These are phyloP conservation scores for Tragelaphus strepsiceros DNA, from an alignment of 2,113 vertebrate species.

Conservation along the genomic window DNA sequence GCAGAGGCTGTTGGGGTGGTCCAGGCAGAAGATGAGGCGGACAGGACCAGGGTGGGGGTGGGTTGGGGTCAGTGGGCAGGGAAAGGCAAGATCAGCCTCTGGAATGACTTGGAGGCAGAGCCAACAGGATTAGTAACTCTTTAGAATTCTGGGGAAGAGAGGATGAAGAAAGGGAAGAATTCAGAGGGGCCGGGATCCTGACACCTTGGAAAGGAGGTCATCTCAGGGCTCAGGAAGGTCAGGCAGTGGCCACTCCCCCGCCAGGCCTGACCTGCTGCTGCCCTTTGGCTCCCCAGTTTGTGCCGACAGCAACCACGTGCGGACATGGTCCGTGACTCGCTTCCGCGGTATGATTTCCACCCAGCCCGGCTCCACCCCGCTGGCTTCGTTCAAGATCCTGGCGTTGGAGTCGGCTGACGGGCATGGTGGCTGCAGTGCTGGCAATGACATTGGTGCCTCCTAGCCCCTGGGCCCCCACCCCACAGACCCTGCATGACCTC, in stretches of 20 bases:
- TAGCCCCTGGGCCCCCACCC: not conserved
- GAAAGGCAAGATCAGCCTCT: not conserved
- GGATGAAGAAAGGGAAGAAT: not conserved
- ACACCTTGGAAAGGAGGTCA: not conserved
- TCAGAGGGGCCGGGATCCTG: too few species aligned
- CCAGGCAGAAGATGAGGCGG: not conserved
- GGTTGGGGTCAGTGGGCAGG: not conserved
- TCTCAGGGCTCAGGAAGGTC: not conserved
- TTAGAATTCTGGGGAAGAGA: not conserved
- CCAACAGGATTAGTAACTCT: not conserved
- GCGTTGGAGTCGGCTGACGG: constrained; percentile 87
- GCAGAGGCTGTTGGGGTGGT: fast-evolving
- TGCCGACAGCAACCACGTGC: constrained; percentile 93
- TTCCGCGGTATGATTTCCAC: constrained; percentile 96
- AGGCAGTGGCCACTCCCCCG: fast-evolving
- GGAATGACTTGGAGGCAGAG: not conserved
- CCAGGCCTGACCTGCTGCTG: not conserved
- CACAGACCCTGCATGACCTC: not conserved
- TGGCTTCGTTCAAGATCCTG: constrained; percentile 93
- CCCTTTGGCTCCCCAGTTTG: constrained; percentile 81
- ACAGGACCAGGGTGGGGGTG: not conserved
- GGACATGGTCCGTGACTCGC: constrained; percentile 93
- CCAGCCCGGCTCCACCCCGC: constrained; percentile 91
- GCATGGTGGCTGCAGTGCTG: constrained; percentile 87
- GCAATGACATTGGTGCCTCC: constrained; percentile 86